phyloP scores from a whole-genome alignment of 92 coral and sea anemone genomes.

The Phymanthus crucifer region DNA sequence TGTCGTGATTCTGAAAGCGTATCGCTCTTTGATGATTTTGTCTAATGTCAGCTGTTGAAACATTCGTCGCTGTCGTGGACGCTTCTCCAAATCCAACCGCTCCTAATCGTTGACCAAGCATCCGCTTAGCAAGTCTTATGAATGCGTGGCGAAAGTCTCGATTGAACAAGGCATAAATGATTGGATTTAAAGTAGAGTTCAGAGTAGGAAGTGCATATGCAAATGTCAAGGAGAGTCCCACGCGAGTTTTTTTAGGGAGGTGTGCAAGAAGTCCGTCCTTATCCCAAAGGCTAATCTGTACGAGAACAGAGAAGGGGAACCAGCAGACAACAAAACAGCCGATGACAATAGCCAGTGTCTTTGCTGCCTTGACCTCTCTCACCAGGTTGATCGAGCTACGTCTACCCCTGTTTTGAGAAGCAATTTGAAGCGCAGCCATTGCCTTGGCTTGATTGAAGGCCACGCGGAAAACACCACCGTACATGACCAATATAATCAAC shows the following conservation, averaged over 20 bases:
- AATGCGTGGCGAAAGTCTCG: conserved; percentile 76
- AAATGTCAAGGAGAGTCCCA: conserved; percentile 51
- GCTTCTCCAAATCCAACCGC: conserved; percentile 40
- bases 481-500: conserved; percentile 68
- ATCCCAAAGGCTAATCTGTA: conserved; percentile 59
- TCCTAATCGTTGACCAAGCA: conserved; percentile 30
- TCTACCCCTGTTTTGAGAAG: conserved; percentile 45
- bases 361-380: conserved; percentile 92
- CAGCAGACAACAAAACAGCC: conserved; percentile 87
- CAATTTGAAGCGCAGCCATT: conserved; percentile 73
- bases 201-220: conserved; percentile 65
- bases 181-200: conserved; percentile 76
- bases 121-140: conserved; percentile 27
- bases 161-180: conserved; percentile 79
- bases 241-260: neutral
- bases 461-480: conserved; percentile 76
- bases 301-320: conserved; percentile 73
- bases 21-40: neutral
- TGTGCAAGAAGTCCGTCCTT: neutral
- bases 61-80: neutral
- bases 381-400: conserved; percentile 70
- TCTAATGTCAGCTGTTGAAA: neutral
- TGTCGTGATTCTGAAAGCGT: conserved; percentile 1
- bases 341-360: conserved; percentile 85
- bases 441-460: conserved; percentile 91